Base-by-base conservation (phyloP, 2,888 invertebrate species). In the Ceratothoa steindachneri region DNA sequence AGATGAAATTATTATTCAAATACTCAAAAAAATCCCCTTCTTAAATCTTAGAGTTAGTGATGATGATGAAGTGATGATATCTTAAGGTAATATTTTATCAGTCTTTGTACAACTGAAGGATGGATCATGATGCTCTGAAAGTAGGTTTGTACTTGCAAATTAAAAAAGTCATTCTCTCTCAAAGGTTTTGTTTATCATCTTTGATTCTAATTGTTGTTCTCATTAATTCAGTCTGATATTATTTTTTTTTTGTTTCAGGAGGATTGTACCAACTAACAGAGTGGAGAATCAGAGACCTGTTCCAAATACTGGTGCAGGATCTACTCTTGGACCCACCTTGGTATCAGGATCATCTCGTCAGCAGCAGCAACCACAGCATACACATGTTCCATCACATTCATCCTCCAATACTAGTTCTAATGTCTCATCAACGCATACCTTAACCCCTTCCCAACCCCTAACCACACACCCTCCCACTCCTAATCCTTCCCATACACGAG, bases 251-350 rank as follows among this genome's bases (percentile, higher is more conserved):
- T 15, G 15, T 67, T 41, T 15, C 73, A 77, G 77, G 64, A 67
- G 77, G 71, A 77, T 73, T 68, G 77, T 71, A 30, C 73, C 73
- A 4, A 53, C 30, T 19, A 55, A 70, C 27, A 64, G 77, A 24
- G n/a, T 68, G 29, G 77, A 73, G 30, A 71, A 69, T 30, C 73
- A 73, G 66, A 60, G 77, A 24, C 71, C 69, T 29, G 71, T 55
- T 65, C 71, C 67, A 29, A 73, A 71, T n/a, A 70, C 78, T 29
- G 68, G 69, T 12, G n/a, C n/a, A n/a, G n/a, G n/a, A n/a, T 60
- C 73, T 19, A 68, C 71, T 30, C 72, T 78, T 1, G 78, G 75
- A 22, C 71, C 75, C 19, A 71, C 75, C 68, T 67, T 75, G 27
- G 53, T 74, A 30, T 22, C 74, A 22, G 75, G 72, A 41, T 65